A percentile compares a stretch with the other conserved stretches of the same genome.
These are phyloP conservation scores for Melanaphis sacchari DNA, from an alignment of 1,140 invertebrate genomes.

Conservation along the genomic window DNA sequence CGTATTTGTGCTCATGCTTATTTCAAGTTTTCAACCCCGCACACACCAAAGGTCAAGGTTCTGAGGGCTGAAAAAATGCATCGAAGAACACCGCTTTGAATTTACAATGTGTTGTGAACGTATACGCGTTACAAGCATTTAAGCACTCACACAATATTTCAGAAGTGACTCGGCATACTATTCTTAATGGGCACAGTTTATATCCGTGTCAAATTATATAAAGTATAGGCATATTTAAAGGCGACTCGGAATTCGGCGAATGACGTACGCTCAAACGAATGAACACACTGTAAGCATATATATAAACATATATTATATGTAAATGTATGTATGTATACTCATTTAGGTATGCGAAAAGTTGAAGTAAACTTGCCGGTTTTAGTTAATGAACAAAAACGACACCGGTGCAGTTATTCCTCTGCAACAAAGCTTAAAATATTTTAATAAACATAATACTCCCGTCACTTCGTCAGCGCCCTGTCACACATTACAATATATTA, in stretches of 20 bases:
- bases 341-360: background rate
- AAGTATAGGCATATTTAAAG: background rate
- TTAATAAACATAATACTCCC: background rate
- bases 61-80: background rate
- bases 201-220: background rate
- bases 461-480: background rate
- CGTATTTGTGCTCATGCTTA: background rate
- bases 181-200: background rate
- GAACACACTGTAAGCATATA: background rate
- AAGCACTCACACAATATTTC: background rate
- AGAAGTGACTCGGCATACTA: background rate
- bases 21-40: background rate
- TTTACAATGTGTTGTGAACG: background rate
- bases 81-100: background rate
- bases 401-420: background rate
- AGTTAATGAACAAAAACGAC: slow-evolving; percentile 17
- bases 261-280: background rate
- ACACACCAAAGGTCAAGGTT: background rate
- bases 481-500: background rate
- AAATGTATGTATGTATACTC: background rate
- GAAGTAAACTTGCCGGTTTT: background rate
- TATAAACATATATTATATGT: background rate
- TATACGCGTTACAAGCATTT: background rate
- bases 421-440: background rate
- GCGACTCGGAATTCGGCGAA: background rate